phyloP scores from a whole-genome alignment of 1,140 invertebrate genomes.

The Medauroidea extradentata region DNA sequence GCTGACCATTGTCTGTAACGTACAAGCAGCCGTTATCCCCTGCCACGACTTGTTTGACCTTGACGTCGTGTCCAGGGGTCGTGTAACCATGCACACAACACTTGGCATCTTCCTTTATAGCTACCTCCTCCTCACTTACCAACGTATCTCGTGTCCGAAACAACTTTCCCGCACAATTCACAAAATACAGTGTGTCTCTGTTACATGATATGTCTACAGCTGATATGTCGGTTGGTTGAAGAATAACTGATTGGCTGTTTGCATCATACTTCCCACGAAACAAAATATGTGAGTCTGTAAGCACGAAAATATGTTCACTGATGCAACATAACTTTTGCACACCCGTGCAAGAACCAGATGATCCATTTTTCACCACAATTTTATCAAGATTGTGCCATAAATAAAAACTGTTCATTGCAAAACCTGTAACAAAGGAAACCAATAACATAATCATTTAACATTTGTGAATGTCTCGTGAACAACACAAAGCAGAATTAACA shows the following conservation, averaged over 20 bases:
- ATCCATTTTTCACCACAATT: conserved; percentile 34
- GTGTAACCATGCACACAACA: conserved; percentile 59
- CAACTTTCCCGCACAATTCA: conserved; percentile 56
- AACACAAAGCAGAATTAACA: too few species aligned
- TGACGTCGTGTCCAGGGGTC: conserved; percentile 55
- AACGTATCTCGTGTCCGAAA: conserved; percentile 51
- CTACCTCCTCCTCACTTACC: conserved; percentile 52
- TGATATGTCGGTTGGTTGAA: conserved; percentile 34
- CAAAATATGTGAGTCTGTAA: conserved; percentile 35
- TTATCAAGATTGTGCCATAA: conserved; percentile 41
- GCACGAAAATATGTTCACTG: conserved; percentile 38
- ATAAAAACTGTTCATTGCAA: conserved; percentile 25
- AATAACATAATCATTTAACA: not conserved
- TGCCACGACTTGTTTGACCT: conserved; percentile 55
- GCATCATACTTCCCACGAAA: conserved; percentile 33
- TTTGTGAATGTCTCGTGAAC: too few species aligned
- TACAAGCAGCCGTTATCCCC: conserved; percentile 58
- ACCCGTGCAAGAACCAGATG: conserved; percentile 27
- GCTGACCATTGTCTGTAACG: conserved; percentile 60
- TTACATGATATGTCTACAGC: conserved; percentile 59
- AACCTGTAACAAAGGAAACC: not conserved
- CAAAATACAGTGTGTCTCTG: conserved; percentile 54
- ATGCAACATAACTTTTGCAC: conserved; percentile 33
- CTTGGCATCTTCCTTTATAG: conserved; percentile 57
- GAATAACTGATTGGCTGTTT: not conserved